Conservation (phyloP, 2,797 vertebrate species). For the Gymnopithys bicolor region DNA sequence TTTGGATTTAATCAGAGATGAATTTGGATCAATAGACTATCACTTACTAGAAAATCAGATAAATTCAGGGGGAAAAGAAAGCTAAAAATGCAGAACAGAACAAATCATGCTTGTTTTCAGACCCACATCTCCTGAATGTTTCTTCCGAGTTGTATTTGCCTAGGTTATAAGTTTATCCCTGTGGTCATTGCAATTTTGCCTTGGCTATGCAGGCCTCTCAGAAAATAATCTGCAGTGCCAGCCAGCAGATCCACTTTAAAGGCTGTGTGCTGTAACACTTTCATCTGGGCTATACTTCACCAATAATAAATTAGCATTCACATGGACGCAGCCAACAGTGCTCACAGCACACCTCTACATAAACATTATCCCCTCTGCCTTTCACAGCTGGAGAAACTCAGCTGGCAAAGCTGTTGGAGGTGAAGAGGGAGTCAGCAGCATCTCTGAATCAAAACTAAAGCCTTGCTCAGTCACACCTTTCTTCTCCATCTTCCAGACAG, state of each 20-base stretch:
- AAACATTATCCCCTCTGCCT: background rate
- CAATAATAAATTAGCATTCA: slow-evolving; percentile 5
- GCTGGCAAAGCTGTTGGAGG: background rate
- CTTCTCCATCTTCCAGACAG: background rate
- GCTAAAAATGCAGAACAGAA: slow-evolving; percentile 20
- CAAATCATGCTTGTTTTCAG: background rate
- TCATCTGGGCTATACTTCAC: background rate
- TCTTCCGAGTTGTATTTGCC: background rate
- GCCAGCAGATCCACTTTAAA: background rate
- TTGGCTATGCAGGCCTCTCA: background rate
- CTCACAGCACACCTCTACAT: background rate
- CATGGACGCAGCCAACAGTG: background rate
- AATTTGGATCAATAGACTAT: slow-evolving; percentile 62
- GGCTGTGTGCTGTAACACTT: background rate
- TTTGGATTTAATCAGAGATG: slow-evolving; percentile 45
- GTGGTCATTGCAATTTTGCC: background rate
- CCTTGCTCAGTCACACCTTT: background rate
- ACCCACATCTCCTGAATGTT: background rate
- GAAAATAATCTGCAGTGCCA: background rate
- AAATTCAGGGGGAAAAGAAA: background rate
- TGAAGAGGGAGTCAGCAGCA: background rate
- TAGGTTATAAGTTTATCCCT: background rate
- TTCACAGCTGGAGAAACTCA: background rate
- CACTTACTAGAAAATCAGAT: slow-evolving; percentile 35
- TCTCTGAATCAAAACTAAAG: background rate